Percentiles rank a stretch among this genome's conserved stretches.
These are phyloP conservation scores for Macrotus californicus DNA, from an alignment of 2,113 vertebrate species.

Conservation along the genomic window DNA sequence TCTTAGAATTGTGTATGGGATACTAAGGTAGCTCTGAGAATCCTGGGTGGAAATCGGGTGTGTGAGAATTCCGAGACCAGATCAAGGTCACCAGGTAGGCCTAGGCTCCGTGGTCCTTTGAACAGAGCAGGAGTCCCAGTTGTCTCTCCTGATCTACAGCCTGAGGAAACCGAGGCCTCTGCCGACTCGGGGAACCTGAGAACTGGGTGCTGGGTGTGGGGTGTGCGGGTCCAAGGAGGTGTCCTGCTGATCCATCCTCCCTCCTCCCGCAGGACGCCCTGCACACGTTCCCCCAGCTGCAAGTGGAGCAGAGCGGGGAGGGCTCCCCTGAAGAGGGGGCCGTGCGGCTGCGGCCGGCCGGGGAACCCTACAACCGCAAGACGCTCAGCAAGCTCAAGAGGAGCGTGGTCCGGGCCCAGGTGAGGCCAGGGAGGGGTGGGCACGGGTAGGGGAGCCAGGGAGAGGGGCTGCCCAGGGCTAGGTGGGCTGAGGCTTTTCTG, in stretches of 20 bases:
- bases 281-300: conserved; percentile 88
- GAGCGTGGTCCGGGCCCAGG: conserved; percentile 91
- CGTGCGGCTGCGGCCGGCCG: conserved; percentile 85
- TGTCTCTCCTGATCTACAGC: background rate
- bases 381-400: conserved; percentile 94
- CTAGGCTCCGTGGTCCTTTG: background rate
- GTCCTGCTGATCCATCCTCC: background rate
- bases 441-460: fast-evolving
- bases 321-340: conserved; percentile 77
- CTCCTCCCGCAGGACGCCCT: conserved; percentile 81
- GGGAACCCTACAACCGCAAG: conserved; percentile 93
- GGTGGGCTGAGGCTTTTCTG: conserved; percentile 54
- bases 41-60: background rate
- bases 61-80: background rate
- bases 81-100: background rate
- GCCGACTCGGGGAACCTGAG: background rate
- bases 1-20: background rate
- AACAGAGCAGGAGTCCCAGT: background rate
- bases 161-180: background rate
- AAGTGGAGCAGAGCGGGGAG: conserved; percentile 74
- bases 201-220: background rate
- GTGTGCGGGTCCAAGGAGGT: background rate
- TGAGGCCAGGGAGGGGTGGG: conserved; percentile 1
- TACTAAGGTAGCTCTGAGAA: background rate
- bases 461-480: fast-evolving